Percentiles rank a stretch among this genome's conserved stretches.
Evolutionary conservation across 2,888 invertebrate species (phyloP).

Genomic region (Pheosia tremula): DNA sequence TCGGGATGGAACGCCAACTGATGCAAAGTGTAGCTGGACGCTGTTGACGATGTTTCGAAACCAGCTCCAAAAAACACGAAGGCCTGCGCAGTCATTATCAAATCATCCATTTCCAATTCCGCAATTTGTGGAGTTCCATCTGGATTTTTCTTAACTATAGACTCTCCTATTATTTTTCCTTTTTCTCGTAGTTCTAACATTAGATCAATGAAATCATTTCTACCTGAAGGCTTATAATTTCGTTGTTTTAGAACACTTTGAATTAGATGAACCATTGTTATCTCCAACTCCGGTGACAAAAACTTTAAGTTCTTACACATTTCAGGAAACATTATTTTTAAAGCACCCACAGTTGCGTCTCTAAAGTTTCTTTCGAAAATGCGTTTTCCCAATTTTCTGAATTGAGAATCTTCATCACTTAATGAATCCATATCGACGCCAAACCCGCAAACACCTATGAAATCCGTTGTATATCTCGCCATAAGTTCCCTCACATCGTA

Average conservation of each 20-base stretch:
- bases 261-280: constrained; percentile 57
- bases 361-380: constrained; percentile 63
- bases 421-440: constrained; percentile 71
- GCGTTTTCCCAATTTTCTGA: constrained; percentile 66
- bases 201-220: constrained; percentile 74
- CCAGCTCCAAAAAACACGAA: constrained; percentile 80
- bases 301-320: constrained; percentile 60
- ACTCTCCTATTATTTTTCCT: constrained; percentile 68
- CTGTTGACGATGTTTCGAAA: constrained; percentile 80
- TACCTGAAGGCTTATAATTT: constrained; percentile 63
- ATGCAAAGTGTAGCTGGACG: constrained; percentile 77
- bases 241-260: constrained; percentile 59
- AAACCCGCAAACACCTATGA: constrained; percentile 74
- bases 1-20: constrained; percentile 75
- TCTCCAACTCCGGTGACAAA: constrained; percentile 60
- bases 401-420: constrained; percentile 66
- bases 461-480: constrained; percentile 76
- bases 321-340: constrained; percentile 68
- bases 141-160: constrained; percentile 58
- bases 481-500: constrained; percentile 72
- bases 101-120: constrained; percentile 62
- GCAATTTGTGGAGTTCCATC: constrained; percentile 64
- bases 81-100: constrained; percentile 69
- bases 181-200: constrained; percentile 67
- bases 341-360: constrained; percentile 53